Percentiles rank a stretch among this genome's conserved stretches.
phyloP scores from a whole-genome alignment of 2,888 invertebrate species.

The Adelphocoris suturalis region DNA sequence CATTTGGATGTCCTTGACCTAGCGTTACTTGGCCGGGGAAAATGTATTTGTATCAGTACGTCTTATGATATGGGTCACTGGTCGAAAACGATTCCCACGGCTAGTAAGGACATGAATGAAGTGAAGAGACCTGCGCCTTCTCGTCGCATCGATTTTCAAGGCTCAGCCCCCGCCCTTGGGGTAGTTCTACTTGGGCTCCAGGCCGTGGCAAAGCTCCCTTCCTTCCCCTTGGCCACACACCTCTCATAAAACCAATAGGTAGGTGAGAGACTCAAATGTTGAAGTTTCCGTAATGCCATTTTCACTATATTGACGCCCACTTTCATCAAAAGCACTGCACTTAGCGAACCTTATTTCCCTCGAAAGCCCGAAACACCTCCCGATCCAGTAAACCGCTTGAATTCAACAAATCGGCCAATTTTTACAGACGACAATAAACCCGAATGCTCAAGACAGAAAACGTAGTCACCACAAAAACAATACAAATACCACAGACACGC shows the following conservation, averaged over 20 bases:
- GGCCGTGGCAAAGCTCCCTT: slow-evolving; percentile 52
- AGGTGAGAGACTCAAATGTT: slow-evolving; percentile 12
- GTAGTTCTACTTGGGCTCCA: slow-evolving; percentile 66
- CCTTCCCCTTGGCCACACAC: slow-evolving; percentile 19
- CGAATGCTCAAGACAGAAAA: not conserved
- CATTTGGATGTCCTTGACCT: slow-evolving; percentile 11
- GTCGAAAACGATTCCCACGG: slow-evolving; percentile 46
- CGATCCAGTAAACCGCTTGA: not conserved
- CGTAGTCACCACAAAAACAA: not conserved
- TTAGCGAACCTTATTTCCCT: not conserved
- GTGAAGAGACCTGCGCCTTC: slow-evolving; percentile 50
- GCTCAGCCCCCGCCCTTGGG: slow-evolving; percentile 48
- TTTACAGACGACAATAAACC: not conserved
- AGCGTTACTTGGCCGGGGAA: not conserved
- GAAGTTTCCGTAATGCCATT: not conserved
- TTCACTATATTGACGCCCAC: not conserved
- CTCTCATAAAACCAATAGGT: slow-evolving; percentile 53
- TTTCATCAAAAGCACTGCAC: not conserved
- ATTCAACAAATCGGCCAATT: not conserved
- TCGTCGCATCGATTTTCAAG: slow-evolving; percentile 36
- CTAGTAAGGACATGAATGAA: slow-evolving; percentile 56
- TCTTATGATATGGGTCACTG: slow-evolving; percentile 58
- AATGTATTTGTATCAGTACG: slow-evolving; percentile 41
- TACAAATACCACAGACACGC: not conserved
- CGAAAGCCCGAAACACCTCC: not conserved